Base-by-base conservation (phyloP, 2,797 vertebrate genomes). In the Novumbra hubbsi region DNA sequence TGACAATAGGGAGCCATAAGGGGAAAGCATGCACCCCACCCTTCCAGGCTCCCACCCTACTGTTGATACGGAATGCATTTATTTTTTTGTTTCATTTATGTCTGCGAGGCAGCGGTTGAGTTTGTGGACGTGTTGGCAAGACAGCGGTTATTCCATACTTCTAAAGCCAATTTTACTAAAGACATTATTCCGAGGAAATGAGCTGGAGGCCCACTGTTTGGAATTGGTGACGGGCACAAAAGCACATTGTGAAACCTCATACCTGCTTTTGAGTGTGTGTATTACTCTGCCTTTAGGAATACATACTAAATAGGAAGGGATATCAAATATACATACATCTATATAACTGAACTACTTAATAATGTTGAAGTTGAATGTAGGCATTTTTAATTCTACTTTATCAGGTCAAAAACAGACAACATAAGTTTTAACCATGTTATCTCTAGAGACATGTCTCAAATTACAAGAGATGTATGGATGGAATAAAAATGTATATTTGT, bases 1-100 rank as follows among this genome's bases (percentile, higher is more conserved):
- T 95, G 96, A 98, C 96, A 97, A 96, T 96, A 90, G 88, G 84
- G 87, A 90, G 87, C 88, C 87, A 81, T 83, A 81, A 80, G 84
- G 86, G 86, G 86, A 94, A 94, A 81, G 91, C 90, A 89, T 88
- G 75, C 62, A 82, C 83, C 2, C 83, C 78, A 55, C 60, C 76
- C 78, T 74, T 38, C 76, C 84, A 30, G 62, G 65, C 50, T 73
- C 45, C 66, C 78, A 50, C 60, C 76, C 78, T 76, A n/a, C 81
- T 67, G 28, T 81, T 78, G 77, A 52, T 86, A 93, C 95, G 95
- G 91, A 89, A 92, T 92, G 91, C 88, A 81, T 90, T 93, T 91
- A 90, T 86, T 80, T 74, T 74, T 34, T 67, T 67, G 38, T 68
- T 70, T 63, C 67, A 87, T 75, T 87, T 86, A 83, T 85, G 86